These are phyloP conservation scores for Loxodonta africana DNA, from an alignment of 2,113 vertebrate genomes.

Conservation along the genomic window DNA sequence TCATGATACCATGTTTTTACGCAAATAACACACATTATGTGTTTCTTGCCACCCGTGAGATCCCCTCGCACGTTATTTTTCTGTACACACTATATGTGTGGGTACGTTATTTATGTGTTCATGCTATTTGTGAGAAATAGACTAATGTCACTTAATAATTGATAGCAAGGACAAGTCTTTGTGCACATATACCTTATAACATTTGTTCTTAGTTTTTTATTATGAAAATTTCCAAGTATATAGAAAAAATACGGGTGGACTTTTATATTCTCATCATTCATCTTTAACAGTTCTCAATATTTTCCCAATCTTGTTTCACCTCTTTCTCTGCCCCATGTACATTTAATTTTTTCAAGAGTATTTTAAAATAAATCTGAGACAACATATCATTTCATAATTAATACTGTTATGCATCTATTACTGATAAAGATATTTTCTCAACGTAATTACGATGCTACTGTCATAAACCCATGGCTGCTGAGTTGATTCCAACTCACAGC, in stretches of 20 bases:
- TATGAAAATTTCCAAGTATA: not conserved
- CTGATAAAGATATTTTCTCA: not conserved
- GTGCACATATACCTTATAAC: not conserved
- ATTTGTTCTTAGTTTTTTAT: not conserved
- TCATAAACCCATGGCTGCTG: no score
- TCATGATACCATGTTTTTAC: not conserved
- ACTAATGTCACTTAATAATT: not conserved
- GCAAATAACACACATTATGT: no score
- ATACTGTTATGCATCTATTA: not conserved
- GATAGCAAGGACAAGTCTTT: not conserved
- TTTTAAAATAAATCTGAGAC: not conserved
- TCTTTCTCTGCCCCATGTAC: not conserved
- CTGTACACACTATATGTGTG: no score
- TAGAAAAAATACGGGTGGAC: not conserved
- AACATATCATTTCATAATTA: not conserved
- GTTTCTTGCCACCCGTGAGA: no score
- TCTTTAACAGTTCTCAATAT: not conserved
- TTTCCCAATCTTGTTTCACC: constrained; percentile 9
- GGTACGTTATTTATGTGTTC: no score
- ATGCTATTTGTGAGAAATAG: no score
- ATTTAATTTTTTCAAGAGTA: not conserved
- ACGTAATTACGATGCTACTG: not conserved
- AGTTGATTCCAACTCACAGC: no score
- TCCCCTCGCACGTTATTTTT: no score
- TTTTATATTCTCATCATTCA: not conserved